Evolutionary conservation across 2,113 vertebrate genomes (phyloP).

Genomic region (Ornithorhynchus anatinus): DNA sequence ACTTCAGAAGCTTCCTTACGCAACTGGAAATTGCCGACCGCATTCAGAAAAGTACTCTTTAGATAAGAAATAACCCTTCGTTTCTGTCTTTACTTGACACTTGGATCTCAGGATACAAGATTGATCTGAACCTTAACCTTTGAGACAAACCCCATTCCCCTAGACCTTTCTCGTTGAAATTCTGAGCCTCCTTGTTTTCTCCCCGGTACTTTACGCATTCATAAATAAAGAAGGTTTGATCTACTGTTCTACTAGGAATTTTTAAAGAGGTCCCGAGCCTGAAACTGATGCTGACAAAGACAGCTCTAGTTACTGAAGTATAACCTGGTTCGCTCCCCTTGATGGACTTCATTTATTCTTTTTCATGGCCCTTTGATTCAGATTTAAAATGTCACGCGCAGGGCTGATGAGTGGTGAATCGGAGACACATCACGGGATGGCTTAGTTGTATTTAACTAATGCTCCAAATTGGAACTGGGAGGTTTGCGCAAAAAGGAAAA

Average conservation of each 20-base stretch:
- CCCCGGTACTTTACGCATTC: not conserved
- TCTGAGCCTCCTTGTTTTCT: not conserved
- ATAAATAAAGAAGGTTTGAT: not conserved
- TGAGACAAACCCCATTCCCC: not conserved
- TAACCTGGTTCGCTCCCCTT: not conserved
- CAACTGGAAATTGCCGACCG: not conserved
- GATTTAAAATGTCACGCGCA: not conserved
- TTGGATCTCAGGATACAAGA: not conserved
- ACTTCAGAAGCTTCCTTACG: not conserved
- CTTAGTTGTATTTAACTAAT: not conserved
- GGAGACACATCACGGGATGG: not conserved
- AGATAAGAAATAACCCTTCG: not conserved
- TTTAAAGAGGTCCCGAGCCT: not conserved
- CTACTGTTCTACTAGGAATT: not conserved
- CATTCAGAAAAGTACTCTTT: not conserved
- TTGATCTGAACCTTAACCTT: not conserved
- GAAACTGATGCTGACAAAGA: not conserved
- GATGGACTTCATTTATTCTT: not conserved
- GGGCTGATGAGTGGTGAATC: not conserved
- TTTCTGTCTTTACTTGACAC: not conserved
- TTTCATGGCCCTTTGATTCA: not conserved
- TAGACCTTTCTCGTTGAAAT: not conserved
- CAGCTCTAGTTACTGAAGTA: not conserved
- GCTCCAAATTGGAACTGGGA: not conserved
- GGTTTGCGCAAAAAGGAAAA: no score